A percentile compares a stretch with the other conserved stretches of the same genome.
These are phyloP conservation scores for Manis pentadactyla DNA, from an alignment of 2,797 vertebrate species.

Conservation along the genomic window DNA sequence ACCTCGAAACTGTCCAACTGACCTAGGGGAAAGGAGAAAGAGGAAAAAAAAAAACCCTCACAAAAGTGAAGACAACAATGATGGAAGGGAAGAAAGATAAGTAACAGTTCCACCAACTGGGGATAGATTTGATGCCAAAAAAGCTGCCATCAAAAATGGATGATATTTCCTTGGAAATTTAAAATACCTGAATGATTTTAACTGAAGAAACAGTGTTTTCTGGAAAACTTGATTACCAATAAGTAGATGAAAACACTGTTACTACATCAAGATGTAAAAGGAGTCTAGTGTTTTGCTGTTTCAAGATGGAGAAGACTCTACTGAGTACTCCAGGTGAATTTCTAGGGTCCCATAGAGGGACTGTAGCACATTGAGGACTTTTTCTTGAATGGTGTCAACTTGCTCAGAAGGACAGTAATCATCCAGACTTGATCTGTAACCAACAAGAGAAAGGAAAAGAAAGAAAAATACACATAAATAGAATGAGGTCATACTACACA, in stretches of 20 bases:
- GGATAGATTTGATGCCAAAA: not conserved
- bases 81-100: not conserved
- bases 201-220: not conserved
- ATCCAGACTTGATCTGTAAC: slow-evolving; percentile 95
- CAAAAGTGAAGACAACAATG: not conserved
- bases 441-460: slow-evolving; percentile 24
- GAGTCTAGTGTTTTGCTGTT: not conserved
- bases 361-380: slow-evolving; percentile 88
- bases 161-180: not conserved
- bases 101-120: not conserved
- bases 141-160: not conserved
- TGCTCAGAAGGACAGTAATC: slow-evolving; percentile 96
- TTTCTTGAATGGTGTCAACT: slow-evolving; percentile 93
- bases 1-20: not conserved
- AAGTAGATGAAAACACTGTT: slow-evolving; percentile 15
- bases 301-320: slow-evolving; percentile 78
- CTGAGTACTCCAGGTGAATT: slow-evolving; percentile 88
- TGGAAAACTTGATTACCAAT: slow-evolving; percentile 57
- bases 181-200: slow-evolving; percentile 12
- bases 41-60: not conserved
- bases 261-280: not conserved
- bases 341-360: slow-evolving; percentile 91
- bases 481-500: not conserved
- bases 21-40: not conserved
- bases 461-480: not conserved